Evolutionary conservation across 2,888 invertebrate species (phyloP).

Genomic region (Meliscaeva auricollis): DNA sequence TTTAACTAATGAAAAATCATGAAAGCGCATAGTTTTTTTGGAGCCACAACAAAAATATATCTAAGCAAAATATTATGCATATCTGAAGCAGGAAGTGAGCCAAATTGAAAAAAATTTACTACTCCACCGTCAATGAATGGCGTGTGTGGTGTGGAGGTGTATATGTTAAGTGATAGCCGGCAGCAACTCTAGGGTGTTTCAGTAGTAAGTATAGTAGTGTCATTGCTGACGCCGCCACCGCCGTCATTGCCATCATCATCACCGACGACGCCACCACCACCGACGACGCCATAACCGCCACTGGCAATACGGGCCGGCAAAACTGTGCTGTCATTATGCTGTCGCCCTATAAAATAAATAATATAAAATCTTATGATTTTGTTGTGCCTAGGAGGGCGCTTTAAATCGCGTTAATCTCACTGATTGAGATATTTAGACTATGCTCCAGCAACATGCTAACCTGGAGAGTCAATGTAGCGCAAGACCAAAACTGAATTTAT

Average conservation of each 20-base stretch:
- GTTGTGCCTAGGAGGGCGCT: conserved; percentile 60
- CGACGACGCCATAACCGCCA: neutral
- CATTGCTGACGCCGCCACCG: conserved; percentile 34
- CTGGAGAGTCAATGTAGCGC: conserved; percentile 59
- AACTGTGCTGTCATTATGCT: conserved; percentile 15
- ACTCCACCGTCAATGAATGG: conserved; percentile 20
- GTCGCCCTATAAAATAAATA: conserved; percentile 50
- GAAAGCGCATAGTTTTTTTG: neutral
- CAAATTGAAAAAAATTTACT: conserved; percentile 51
- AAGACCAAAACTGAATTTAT: conserved; percentile 44
- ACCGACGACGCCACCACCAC: neutral
- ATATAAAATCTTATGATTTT: conserved; percentile 31
- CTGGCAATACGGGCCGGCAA: conserved; percentile 6
- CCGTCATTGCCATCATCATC: neutral
- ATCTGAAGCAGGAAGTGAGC: conserved; percentile 65
- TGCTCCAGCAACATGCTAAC: conserved; percentile 50
- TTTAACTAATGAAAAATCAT: neutral
- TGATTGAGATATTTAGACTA: conserved; percentile 68
- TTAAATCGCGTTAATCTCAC: conserved; percentile 62
- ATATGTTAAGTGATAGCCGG: conserved; percentile 16
- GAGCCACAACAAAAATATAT: neutral
- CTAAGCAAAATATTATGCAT: conserved; percentile 27
- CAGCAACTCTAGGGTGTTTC: conserved; percentile 11
- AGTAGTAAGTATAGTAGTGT: conserved; percentile 36
- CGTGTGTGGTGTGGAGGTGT: conserved; percentile 65